Percentiles rank a stretch among this genome's conserved stretches.
Evolutionary conservation across 2,888 invertebrate species (phyloP).

Genomic region (Lycaena phlaeas): DNA sequence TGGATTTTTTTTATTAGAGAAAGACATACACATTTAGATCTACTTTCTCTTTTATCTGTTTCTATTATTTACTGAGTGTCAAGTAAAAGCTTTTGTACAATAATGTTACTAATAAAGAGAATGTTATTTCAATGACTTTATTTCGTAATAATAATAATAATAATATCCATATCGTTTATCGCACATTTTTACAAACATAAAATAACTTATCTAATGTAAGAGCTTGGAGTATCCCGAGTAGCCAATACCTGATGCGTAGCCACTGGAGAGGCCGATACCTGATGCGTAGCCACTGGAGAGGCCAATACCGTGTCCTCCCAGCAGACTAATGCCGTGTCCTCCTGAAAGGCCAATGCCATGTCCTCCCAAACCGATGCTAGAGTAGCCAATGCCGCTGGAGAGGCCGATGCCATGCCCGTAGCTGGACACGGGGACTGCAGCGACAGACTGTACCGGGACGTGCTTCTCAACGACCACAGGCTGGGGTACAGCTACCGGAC

Average conservation of each 20-base stretch:
- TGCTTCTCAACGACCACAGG: slow-evolving; percentile 41
- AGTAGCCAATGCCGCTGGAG: slow-evolving; percentile 5
- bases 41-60: too few species aligned
- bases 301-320: slow-evolving; percentile 12
- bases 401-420: background rate
- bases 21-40: too few species aligned
- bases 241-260: slow-evolving; percentile 14
- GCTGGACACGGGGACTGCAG: slow-evolving; percentile 16
- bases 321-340: slow-evolving; percentile 7
- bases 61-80: too few species aligned
- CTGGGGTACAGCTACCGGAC: slow-evolving; percentile 48
- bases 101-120: background rate
- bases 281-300: slow-evolving; percentile 9
- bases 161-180: slow-evolving; percentile 21
- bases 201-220: slow-evolving; percentile 22
- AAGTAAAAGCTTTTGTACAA: slow-evolving; percentile 6
- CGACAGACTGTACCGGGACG: slow-evolving; percentile 30
- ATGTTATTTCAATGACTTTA: slow-evolving; percentile 14
- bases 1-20: too few species aligned
- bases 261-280: slow-evolving; percentile 15
- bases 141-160: slow-evolving; percentile 14
- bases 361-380: slow-evolving; percentile 1
- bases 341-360: slow-evolving; percentile 9
- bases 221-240: slow-evolving; percentile 21
- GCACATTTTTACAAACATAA: slow-evolving; percentile 19